Conservation (phyloP, 2,888 invertebrate genomes). For the Sphaeridia pumilis region DNA sequence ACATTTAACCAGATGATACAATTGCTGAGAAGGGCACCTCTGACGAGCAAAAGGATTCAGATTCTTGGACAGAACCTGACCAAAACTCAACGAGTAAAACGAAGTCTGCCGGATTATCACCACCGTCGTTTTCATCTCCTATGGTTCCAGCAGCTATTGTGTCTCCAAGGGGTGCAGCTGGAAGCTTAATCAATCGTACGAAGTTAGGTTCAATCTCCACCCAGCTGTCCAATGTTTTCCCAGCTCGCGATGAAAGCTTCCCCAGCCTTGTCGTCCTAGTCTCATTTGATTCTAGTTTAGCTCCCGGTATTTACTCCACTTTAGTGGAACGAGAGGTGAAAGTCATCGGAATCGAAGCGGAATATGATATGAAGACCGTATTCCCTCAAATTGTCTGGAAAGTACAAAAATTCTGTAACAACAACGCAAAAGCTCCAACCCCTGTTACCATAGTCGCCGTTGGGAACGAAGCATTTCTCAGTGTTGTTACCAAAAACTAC, state of each 20-base stretch:
- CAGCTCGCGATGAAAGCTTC: conserved; percentile 65
- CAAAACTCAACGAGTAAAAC: conserved; percentile 33
- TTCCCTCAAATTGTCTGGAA: conserved; percentile 71
- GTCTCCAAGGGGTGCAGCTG: background rate
- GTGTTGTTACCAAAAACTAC: conserved; percentile 75
- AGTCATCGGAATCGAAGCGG: conserved; percentile 61
- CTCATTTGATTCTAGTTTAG: conserved; percentile 58
- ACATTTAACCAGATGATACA: too few species aligned
- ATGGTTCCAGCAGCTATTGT: background rate
- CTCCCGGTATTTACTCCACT: conserved; percentile 53
- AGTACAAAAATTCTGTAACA: conserved; percentile 62
- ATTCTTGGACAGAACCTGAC: conserved; percentile 35
- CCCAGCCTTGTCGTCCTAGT: conserved; percentile 75
- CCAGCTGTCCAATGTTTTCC: conserved; percentile 64
- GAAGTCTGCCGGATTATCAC: conserved; percentile 31
- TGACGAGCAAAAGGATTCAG: conserved; percentile 34
- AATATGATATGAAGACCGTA: conserved; percentile 70
- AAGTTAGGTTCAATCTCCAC: conserved; percentile 43
- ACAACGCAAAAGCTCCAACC: conserved; percentile 60
- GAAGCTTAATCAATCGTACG: conserved; percentile 5
- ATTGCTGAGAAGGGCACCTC: too few species aligned
- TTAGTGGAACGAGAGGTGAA: conserved; percentile 57
- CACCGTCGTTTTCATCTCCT: conserved; percentile 18
- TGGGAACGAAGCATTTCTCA: conserved; percentile 50
- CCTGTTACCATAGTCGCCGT: conserved; percentile 72